Conservation (phyloP, 2,797 vertebrate genomes). For the Sorex maritimensis region DNA sequence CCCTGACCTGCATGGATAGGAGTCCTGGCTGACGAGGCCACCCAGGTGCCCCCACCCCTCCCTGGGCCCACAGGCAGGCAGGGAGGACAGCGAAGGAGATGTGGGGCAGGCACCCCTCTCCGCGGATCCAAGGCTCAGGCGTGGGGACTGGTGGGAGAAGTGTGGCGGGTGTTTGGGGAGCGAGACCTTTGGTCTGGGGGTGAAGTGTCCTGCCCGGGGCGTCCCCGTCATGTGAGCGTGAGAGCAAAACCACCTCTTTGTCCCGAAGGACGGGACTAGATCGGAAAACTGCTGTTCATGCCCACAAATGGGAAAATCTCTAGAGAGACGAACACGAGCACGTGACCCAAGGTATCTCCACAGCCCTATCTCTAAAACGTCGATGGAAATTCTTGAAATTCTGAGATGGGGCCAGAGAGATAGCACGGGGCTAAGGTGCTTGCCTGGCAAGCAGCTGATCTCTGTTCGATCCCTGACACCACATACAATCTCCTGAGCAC, state of each 20-base stretch:
- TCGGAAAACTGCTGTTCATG: background rate
- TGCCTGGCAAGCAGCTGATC: too few species aligned
- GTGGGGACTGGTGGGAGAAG: background rate
- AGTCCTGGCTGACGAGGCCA: background rate
- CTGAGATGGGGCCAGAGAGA: background rate
- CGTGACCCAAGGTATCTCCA: background rate
- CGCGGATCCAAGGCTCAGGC: background rate
- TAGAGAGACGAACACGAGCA: background rate
- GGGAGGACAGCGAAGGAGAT: background rate
- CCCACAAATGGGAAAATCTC: background rate
- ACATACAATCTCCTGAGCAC: too few species aligned
- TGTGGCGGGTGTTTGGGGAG: conserved; percentile 24
- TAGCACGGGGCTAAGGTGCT: too few species aligned
- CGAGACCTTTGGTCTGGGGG: background rate
- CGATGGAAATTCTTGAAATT: conserved; percentile 15
- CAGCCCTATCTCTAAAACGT: conserved; percentile 32
- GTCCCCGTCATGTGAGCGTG: background rate
- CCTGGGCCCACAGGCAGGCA: background rate
- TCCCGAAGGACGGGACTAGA: background rate
- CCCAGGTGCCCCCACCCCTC: background rate
- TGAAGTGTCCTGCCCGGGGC: background rate
- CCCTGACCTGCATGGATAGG: background rate
- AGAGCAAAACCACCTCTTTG: background rate
- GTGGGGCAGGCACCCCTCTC: background rate
- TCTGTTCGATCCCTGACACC: too few species aligned